Evolutionary conservation across 23 tunicate genomes (phyloP), one percentile per base, ranked within the genome.

Genomic region (Trididemnum clinides): DNA sequence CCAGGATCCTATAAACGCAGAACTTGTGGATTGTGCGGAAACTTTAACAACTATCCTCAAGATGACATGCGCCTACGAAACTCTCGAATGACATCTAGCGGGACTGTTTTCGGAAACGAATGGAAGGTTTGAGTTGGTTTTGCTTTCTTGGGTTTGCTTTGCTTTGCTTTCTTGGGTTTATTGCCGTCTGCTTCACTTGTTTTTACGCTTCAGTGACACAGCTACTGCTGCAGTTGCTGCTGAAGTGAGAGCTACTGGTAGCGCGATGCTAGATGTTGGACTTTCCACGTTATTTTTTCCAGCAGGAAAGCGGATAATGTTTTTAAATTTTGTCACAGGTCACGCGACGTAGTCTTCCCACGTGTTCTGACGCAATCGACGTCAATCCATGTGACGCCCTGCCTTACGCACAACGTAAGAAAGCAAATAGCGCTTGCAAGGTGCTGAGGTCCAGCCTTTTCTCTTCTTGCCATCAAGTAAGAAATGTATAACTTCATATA

Each of bases 11-110:
- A 91, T 79, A 81, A 72, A 38, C 58, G 82, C 51, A 57, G 78
- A 65, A 86, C 90, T 39, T 91, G 96, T 82, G 96, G 96, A 19
- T 76, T 91, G 78, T 91, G 96, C 71, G 96, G 96, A 39, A 91
- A 91, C 58, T 91, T 91, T 49, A 91, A 91, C 64, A 86, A 86
- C 59, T 82, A 81, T 32, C 96, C 96, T 33, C 96, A 91, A 34
- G 96, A 91, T 51, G 96, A 91, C 44, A 32, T 76, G 1, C 57
- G 96, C 28, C 51, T 91, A 20, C 69, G 73, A 3, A 91, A 91
- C 80, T 64, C 87, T 1, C 82, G 89, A 34, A 72, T 91, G 32
- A 73, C 90, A 34, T 64, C 73, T 1, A 86, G 83, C 64, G 96
- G 86, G 32, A 35, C 77, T 31, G 84, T 39, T 28, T 91, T 91